These are phyloP conservation scores for Umimayanthus chanpuru DNA, from an alignment of 92 coral and sea anemone species.

Conservation along the genomic window DNA sequence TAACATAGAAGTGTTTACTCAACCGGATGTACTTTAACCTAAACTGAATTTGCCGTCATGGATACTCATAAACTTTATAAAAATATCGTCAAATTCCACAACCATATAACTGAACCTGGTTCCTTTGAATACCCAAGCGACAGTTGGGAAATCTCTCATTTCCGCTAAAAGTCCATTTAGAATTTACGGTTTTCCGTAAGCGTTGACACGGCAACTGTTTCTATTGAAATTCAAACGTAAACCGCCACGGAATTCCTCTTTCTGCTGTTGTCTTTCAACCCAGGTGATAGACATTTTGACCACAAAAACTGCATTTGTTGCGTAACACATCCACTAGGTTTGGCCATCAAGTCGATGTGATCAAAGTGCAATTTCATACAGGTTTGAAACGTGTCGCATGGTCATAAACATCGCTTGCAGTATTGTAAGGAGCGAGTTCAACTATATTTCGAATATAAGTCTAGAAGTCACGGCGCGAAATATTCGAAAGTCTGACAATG, in stretches of 20 bases:
- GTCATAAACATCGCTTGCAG: no score
- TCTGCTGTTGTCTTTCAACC: not conserved
- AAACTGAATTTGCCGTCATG: not conserved
- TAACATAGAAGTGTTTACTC: not conserved
- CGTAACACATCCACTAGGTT: not conserved
- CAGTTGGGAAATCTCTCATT: constrained; percentile 12
- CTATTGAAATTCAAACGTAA: not conserved
- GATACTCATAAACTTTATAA: not conserved
- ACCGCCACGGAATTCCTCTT: constrained; percentile 25
- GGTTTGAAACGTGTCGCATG: no score
- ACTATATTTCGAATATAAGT: no score
- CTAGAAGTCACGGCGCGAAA: no score
- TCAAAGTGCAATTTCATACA: not conserved
- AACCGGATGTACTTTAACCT: not conserved
- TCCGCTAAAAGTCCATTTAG: constrained; percentile 11
- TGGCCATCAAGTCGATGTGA: not conserved
- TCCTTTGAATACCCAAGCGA: not conserved
- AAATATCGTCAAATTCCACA: constrained; percentile 8
- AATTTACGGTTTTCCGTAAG: constrained; percentile 25
- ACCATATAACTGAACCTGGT: not conserved
- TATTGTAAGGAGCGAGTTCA: no score
- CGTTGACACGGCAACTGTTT: constrained; percentile 10
- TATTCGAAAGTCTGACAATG: no score
- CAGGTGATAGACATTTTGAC: not conserved
- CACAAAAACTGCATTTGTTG: not conserved